phyloP scores from a whole-genome alignment of 2,797 vertebrate genomes.

The Lagodon rhomboides region DNA sequence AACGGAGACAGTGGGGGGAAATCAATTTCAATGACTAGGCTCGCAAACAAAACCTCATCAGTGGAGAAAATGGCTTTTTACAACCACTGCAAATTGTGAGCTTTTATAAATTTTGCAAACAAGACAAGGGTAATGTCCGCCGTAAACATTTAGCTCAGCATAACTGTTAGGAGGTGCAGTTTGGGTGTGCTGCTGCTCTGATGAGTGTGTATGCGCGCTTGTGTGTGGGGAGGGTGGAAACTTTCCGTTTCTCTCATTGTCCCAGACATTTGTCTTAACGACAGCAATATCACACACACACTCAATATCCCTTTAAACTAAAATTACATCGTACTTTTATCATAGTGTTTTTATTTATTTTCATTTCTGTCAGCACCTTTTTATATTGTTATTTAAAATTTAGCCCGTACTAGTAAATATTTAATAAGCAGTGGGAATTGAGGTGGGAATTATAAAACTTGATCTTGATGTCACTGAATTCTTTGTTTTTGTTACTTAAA shows the following conservation, averaged over 20 bases:
- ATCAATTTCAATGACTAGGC: conserved; percentile 61
- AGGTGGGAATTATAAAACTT: background rate
- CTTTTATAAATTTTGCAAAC: conserved; percentile 69
- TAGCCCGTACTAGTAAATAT: conserved; percentile 2
- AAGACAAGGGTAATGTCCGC: conserved; percentile 51
- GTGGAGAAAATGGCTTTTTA: conserved; percentile 64
- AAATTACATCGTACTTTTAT: conserved; percentile 2
- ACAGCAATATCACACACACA: background rate
- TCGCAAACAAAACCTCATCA: conserved; percentile 72
- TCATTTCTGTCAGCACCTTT: conserved; percentile 3
- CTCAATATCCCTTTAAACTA: background rate
- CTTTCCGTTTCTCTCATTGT: conserved; percentile 4
- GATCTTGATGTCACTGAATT: background rate
- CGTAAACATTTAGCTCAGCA: conserved; percentile 57
- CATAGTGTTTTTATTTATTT: conserved; percentile 3
- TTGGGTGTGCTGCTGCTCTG: background rate
- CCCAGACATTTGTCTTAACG: background rate
- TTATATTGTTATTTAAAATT: conserved; percentile 7
- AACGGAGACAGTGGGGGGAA: conserved; percentile 46
- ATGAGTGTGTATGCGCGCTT: conserved; percentile 6
- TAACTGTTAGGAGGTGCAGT: conserved; percentile 37
- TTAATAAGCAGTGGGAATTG: conserved; percentile 17
- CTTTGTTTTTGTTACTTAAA: background rate
- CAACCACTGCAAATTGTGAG: conserved; percentile 58
- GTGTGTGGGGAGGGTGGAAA: background rate